A percentile compares a stretch with the other conserved stretches of the same genome.
Conservation (phyloP, 2,797 vertebrate genomes). For the Oreochromis mossambicus region DNA sequence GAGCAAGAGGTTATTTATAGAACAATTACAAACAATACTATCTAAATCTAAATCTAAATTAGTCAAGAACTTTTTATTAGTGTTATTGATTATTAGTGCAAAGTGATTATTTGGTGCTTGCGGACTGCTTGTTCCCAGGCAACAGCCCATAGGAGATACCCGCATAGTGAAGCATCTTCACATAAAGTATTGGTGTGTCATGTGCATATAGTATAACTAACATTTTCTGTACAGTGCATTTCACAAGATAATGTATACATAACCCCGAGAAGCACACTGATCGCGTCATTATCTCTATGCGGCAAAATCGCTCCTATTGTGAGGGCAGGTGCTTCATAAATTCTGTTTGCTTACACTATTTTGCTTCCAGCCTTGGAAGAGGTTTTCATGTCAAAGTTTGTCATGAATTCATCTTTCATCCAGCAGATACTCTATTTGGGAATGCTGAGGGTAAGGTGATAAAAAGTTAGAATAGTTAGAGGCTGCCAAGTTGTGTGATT, state of each 20-base stretch:
- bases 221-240: not conserved
- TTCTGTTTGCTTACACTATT: not conserved
- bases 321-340: not conserved
- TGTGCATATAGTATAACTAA: not conserved
- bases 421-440: conserved; percentile 9
- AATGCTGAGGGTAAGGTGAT: conserved; percentile 4
- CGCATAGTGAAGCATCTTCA: not conserved
- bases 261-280: not conserved
- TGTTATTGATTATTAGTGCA: not conserved
- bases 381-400: conserved; percentile 1
- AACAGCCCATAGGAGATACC: not conserved
- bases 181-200: not conserved
- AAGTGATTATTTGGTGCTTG: not conserved
- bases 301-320: not conserved
- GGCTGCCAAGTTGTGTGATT: conserved; percentile 20
- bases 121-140: not conserved
- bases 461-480: conserved; percentile 3
- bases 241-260: not conserved
- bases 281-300: not conserved
- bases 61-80: not conserved
- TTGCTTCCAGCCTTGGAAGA: not conserved
- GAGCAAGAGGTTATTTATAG: not conserved
- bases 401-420: conserved; percentile 16
- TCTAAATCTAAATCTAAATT: not conserved
- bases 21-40: not conserved